These are phyloP conservation scores for Alouatta palliata DNA, from an alignment of 2,113 vertebrate species.

Conservation along the genomic window DNA sequence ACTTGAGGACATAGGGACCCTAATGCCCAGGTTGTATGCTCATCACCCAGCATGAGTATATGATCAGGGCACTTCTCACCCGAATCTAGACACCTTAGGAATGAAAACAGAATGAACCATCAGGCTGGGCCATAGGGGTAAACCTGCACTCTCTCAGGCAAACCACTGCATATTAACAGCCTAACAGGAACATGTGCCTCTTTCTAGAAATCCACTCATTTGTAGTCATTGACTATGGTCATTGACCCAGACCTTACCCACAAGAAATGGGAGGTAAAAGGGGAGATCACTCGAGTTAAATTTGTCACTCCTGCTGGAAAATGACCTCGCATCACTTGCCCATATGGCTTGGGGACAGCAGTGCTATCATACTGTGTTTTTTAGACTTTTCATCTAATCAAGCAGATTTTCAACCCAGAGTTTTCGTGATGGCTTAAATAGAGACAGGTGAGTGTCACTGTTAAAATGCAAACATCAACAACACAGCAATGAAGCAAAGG, in stretches of 20 bases:
- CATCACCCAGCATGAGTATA: neutral
- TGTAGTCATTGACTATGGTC: neutral
- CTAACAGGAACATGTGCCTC: neutral
- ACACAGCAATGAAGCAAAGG: neutral
- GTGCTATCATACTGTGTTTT: neutral
- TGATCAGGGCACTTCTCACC: neutral
- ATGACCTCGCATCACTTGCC: neutral
- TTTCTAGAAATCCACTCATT: neutral
- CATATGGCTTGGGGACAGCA: neutral
- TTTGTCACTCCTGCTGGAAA: neutral
- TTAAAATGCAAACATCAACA: conserved; percentile 9
- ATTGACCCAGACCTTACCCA: neutral
- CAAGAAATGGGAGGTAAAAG: neutral
- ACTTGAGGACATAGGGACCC: neutral
- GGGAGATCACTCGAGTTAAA: neutral
- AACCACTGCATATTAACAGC: rapidly evolving
- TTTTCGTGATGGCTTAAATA: conserved; percentile 20
- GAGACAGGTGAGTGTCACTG: neutral
- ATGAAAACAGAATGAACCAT: neutral
- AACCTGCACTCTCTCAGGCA: neutral
- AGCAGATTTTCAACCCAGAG: neutral
- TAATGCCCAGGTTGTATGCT: neutral
- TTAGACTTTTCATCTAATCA: neutral
- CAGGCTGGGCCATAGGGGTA: too few species aligned
- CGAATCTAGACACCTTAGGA: neutral